Evolutionary conservation across 2,113 vertebrate genomes (phyloP), one percentile per base, ranked within the genome.

Genomic region (Sinosuthora webbiana): DNA sequence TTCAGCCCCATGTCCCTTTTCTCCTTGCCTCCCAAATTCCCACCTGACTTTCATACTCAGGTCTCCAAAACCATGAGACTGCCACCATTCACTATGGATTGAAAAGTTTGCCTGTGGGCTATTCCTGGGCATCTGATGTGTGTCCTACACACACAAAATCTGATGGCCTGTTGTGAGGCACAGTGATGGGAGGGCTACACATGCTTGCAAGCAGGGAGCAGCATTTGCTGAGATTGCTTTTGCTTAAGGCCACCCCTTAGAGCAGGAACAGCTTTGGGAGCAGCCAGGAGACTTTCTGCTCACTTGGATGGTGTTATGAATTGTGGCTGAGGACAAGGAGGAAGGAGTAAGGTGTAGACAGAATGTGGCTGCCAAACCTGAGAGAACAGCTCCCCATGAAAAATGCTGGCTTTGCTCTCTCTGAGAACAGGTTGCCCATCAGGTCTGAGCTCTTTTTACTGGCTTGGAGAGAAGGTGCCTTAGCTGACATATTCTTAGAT

Each of bases 191-290:
- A 39, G 37, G 28, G 71, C 39, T 69, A 4, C 13, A 2, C 5
- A 13, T 31, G 18, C 77, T 28, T 31, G 28, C 0, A 0, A 50
- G 37, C 55, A 63, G 33, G 44, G 56, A 82, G 47, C 44, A 76
- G 31, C 22, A 20, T 73, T 77, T 90, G 41, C 71, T 88, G 86
- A 83, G 39, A 12, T 21, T 47, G 24, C 14, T 92, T 85, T 83
- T 83, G 76, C 83, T 83, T 80, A 42, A 90, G 76, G 80, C n/a
- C 25, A 65, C 13, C 52, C 35, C 39, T 71, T 22, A 85, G 70
- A 59, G 74, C 39, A 85, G 42, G 33, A 83, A 15, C 30, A 18
- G 14, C 7, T 71, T 6, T 90, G 44, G 74, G 62, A 83, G 37
- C 89, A 89, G 68, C 25, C 41, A 57, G 63, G 71, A 85, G 57